These are phyloP conservation scores for Axis porcinus DNA, from an alignment of 2,113 vertebrate species.

Conservation along the genomic window DNA sequence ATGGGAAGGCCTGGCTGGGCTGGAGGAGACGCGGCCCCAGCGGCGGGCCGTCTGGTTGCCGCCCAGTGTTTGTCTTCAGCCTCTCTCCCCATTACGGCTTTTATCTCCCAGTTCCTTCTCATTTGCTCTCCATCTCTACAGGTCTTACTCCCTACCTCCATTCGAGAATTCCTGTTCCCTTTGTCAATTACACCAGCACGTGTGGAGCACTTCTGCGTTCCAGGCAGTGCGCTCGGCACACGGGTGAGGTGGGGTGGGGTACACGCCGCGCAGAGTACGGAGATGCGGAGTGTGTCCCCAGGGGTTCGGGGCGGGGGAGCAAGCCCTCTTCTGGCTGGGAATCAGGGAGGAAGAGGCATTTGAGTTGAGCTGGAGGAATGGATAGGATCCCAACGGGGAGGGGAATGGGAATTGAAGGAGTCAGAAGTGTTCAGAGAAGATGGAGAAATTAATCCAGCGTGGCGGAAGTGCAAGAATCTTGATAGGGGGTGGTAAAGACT, in stretches of 20 bases:
- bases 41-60: neutral
- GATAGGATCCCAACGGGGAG: neutral
- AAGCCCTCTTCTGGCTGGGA: neutral
- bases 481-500: neutral
- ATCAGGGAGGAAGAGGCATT: neutral
- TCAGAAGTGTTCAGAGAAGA: neutral
- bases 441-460: neutral
- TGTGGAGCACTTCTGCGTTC: neutral
- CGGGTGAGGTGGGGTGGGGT: neutral
- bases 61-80: neutral
- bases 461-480: neutral
- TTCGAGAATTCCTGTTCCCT: neutral
- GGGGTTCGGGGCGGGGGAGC: neutral
- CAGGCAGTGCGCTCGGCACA: neutral
- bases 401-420: neutral
- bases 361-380: neutral
- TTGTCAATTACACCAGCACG: neutral
- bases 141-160: neutral
- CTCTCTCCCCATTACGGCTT: neutral
- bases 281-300: neutral
- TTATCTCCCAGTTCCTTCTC: neutral
- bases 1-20: neutral
- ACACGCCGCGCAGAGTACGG: neutral
- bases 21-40: fast-evolving
- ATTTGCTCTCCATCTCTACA: neutral